phyloP scores from a whole-genome alignment of 1,140 invertebrate species.

The Leptinotarsa defecta region DNA sequence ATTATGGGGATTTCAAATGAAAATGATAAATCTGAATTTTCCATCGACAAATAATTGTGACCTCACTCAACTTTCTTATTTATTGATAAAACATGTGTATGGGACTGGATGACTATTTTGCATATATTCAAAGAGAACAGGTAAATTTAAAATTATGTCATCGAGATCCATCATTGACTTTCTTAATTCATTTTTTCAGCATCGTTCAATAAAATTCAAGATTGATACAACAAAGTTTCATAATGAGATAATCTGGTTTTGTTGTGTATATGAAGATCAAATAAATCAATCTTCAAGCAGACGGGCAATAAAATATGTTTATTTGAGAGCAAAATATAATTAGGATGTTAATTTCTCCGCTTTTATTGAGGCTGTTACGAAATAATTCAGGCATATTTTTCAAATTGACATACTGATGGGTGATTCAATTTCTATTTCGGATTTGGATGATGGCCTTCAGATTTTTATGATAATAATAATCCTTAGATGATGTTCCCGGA shows the following conservation, averaged over 20 bases:
- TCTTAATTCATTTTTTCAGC: not conserved
- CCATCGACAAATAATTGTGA: no score
- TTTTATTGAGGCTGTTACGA: not conserved
- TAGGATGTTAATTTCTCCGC: not conserved
- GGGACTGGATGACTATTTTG: no score
- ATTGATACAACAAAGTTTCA: not conserved
- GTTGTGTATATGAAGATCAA: not conserved
- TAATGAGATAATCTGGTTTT: not conserved
- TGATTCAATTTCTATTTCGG: not conserved
- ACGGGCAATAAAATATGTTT: not conserved
- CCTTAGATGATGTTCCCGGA: no score
- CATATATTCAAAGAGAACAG: no score
- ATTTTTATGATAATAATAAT: no score
- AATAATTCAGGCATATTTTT: not conserved
- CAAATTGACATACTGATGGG: not conserved
- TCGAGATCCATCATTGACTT: not conserved
- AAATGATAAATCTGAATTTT: no score
- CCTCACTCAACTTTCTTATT: no score
- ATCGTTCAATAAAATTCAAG: not conserved
- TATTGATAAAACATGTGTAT: no score
- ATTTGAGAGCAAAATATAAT: not conserved
- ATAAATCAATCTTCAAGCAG: not conserved
- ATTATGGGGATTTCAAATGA: no score
- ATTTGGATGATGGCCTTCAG: no score
- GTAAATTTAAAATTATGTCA: no score